Conservation (phyloP, 2,797 vertebrate species). For the Chlorospingus flavigularis region DNA sequence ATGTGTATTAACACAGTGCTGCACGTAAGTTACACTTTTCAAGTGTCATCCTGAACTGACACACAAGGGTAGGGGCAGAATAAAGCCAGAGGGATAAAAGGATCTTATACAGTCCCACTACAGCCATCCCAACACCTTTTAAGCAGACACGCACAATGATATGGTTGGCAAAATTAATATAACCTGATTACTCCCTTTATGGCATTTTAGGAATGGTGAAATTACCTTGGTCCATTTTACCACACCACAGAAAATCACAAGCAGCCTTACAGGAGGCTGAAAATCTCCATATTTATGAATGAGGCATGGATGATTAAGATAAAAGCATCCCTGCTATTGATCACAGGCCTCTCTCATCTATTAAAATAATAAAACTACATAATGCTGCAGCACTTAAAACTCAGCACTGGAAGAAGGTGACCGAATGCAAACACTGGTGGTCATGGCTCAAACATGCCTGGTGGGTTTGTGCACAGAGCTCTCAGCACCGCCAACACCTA, state of each 20-base stretch:
- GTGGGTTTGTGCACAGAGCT: neutral
- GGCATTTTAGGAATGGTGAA: conserved; percentile 2
- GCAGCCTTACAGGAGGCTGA: conserved; percentile 3
- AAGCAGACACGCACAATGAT: neutral
- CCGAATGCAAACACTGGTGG: neutral
- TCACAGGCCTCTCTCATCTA: conserved; percentile 51
- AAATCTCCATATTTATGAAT: conserved; percentile 66
- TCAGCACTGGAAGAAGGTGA: conserved; percentile 35
- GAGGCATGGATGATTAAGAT: conserved; percentile 63
- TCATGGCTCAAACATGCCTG: rapidly evolving
- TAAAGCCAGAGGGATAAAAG: neutral
- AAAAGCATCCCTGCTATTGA: conserved; percentile 65
- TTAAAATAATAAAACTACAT: conserved; percentile 66
- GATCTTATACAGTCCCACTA: neutral
- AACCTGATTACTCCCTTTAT: neutral
- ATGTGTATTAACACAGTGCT: neutral
- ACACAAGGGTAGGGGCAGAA: neutral
- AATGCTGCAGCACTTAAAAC: conserved; percentile 20
- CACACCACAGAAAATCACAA: conserved; percentile 34
- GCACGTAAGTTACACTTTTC: neutral
- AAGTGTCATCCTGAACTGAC: neutral
- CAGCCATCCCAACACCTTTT: neutral
- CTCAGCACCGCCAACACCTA: neutral
- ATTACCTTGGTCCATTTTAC: conserved; percentile 7
- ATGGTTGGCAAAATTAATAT: neutral